Evolutionary conservation across 2,797 vertebrate genomes (phyloP), one percentile per base, ranked within the genome.

Genomic region (Urophycis tenuis): DNA sequence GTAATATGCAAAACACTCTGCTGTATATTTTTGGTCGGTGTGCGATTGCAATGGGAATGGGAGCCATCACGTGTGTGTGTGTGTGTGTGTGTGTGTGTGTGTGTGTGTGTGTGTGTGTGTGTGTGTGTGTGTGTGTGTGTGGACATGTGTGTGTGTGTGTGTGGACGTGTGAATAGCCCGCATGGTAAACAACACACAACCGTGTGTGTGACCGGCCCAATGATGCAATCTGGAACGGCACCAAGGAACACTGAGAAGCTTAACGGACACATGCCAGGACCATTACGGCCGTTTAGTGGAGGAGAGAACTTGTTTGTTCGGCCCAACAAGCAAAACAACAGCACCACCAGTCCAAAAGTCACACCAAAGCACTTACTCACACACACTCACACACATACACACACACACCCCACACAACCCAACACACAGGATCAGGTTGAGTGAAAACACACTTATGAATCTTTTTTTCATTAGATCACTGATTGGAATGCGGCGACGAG

Each of bases 171-270:
- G 85, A 85, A 78, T 82, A 83, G 81, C 78, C 75, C 85, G 76
- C 82, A 83, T 77, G 84, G 85, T 89, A 90, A 91, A 92, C 91
- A 92, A 88, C 86, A 84, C 86, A 79, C 53, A 64, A 64, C n/a
- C 53, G 83, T 86, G 83, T 75, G 88, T 90, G 89, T 71, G 69
- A 90, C 85, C 74, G 45, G 84, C 87, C 82, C 85, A 85, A 90
- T 93, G 93, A 93, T 91, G 92, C 92, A 94, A 93, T 91, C 90
- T 92, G 93, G 90, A 91, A 82, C 81, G 6, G 82, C 81, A 90
- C 91, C 90, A 92, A 89, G 88, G 78, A 91, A 90, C 90, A 90
- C 86, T 90, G 84, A 88, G 88, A 87, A 91, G 85, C 84, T 78
- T 83, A 71, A 78, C 81, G 75, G 83, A 82, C 85, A 81, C 86